Conservation (phyloP, 2,888 invertebrate species). For the Mythimna ferrago region DNA sequence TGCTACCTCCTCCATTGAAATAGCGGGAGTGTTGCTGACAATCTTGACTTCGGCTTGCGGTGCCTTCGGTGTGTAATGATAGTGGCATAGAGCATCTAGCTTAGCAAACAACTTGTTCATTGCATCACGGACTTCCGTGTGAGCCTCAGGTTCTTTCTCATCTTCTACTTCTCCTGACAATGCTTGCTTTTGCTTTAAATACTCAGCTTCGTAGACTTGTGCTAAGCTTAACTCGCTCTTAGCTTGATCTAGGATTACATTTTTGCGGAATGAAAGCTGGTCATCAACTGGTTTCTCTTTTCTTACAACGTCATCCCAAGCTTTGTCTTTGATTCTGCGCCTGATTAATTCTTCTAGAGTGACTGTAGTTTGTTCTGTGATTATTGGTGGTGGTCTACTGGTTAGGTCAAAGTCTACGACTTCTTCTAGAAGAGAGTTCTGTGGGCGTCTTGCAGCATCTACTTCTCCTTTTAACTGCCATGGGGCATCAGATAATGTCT, state of each 20-base stretch:
- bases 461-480: slow-evolving; percentile 99
- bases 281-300: slow-evolving; percentile 96
- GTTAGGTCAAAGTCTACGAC: slow-evolving; percentile 97
- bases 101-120: slow-evolving; percentile 95
- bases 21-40: slow-evolving; percentile 97
- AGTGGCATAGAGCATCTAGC: slow-evolving; percentile 98
- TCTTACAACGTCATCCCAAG: slow-evolving; percentile 98
- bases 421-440: slow-evolving; percentile 98
- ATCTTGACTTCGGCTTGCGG: slow-evolving; percentile 97
- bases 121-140: slow-evolving; percentile 94
- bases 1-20: slow-evolving; percentile 98
- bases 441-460: slow-evolving; percentile 94
- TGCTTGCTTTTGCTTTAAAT: slow-evolving; percentile 92
- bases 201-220: slow-evolving; percentile 98
- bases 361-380: slow-evolving; percentile 97
- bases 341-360: slow-evolving; percentile 97
- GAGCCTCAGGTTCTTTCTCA: slow-evolving; percentile 93
- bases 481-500: slow-evolving; percentile 95
- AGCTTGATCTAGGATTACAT: slow-evolving; percentile 96
- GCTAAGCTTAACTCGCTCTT: slow-evolving; percentile 98
- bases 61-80: slow-evolving; percentile 97
- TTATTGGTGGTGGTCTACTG: slow-evolving; percentile 96
- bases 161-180: slow-evolving; percentile 90
- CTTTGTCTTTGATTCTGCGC: slow-evolving; percentile 97
- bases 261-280: slow-evolving; percentile 96